Conservation (phyloP, 2,797 vertebrate genomes). For the Melanogrammus aeglefinus region DNA sequence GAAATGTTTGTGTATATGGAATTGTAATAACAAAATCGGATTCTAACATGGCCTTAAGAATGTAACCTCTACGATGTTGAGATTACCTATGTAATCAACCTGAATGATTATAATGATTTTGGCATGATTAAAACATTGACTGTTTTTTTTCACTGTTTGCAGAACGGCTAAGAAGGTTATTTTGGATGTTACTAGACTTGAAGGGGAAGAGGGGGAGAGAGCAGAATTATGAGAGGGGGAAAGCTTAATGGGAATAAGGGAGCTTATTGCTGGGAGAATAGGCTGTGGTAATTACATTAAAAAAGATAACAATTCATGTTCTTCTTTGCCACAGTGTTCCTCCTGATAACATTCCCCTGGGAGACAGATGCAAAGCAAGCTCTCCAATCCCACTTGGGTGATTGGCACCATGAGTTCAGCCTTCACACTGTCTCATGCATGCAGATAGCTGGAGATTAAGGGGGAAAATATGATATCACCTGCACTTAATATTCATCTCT, state of each 20-base stretch:
- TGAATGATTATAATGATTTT: not conserved
- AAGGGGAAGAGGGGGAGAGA: not conserved
- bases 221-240: conserved; percentile 18
- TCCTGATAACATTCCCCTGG: conserved; percentile 34
- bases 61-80: not conserved
- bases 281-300: not conserved
- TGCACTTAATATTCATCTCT: conserved; percentile 42
- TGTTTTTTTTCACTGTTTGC: not conserved
- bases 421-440: conserved; percentile 33
- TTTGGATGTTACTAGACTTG: not conserved
- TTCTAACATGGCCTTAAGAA: not conserved
- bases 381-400: conserved; percentile 43
- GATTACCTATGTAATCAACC: not conserved
- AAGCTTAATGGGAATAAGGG: conserved; percentile 1
- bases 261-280: not conserved
- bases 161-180: not conserved
- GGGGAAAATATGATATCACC: conserved; percentile 35
- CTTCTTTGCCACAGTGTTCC: conserved; percentile 27
- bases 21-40: not conserved
- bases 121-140: not conserved
- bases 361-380: conserved; percentile 43
- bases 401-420: conserved; percentile 51
- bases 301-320: conserved; percentile 29
- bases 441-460: conserved; percentile 32
- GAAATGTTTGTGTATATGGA: not conserved